Base-by-base conservation (phyloP, 2,888 invertebrate species). In the Cataglyphis cursor region DNA sequence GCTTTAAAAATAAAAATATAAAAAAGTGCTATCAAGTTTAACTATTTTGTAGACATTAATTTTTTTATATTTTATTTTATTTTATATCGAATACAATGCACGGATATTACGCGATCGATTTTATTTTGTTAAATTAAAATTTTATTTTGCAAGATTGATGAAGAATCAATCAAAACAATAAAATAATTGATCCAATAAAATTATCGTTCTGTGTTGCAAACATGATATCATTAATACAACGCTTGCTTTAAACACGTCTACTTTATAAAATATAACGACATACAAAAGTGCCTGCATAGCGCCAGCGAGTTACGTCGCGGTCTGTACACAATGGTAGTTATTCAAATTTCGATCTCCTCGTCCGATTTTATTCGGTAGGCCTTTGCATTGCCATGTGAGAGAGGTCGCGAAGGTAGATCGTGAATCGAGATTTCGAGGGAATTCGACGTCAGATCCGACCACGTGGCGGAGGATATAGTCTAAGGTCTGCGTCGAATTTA, bases 341-440 rank as follows among this genome's bases (percentile, higher is more conserved):
- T 94, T 94, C 93, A 94, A 93, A 93, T 93, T 88, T 86, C 83
- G 83, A 72, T n/a, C 51, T 72, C 83, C 86, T 89, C 89, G 89
- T 89, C 87, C 88, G 89, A 92, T 90, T 92, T 91, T 91, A 91
- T 92, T 89, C 90, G 78, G 66, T 83, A 85, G 87, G 82, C 74
- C 85, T 57, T 80, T 72, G 66, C 85, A 87, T 85, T 83, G 78
- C 81, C 68, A 75, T 75, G 85, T 81, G 85, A 83, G 86, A 87
- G 85, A 87, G 88, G 88, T 87, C 86, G 76, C 76, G 87, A 87
- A 88, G 83, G 87, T 89, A 94, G 94, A 94, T 94, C 93, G 91
- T 91, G 90, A 90, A 90, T 90, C 89, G 92, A 93, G 94, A 94
- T 94, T 94, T 93, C 91, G 90, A 84, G 87, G 87, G 93, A 94